Conservation (phyloP, 2,797 vertebrate genomes). For the Coilia nasus region DNA sequence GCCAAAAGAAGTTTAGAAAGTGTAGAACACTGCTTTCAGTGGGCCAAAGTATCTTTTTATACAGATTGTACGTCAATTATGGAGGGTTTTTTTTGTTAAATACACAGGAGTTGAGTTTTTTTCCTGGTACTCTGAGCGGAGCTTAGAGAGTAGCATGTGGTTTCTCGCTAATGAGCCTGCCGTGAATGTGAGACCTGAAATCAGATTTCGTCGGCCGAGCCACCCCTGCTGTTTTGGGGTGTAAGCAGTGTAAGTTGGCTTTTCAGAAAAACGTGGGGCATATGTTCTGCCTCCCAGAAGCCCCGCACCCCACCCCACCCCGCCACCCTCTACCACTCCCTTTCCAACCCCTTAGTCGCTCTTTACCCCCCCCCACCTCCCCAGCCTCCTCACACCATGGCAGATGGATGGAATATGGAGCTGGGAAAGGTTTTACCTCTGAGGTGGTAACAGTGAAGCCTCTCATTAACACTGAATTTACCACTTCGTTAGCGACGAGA, state of each 20-base stretch:
- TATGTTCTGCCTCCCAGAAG: slow-evolving; percentile 87
- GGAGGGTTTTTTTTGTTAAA: slow-evolving; percentile 48
- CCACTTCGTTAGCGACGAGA: slow-evolving; percentile 96
- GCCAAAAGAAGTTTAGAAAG: slow-evolving; percentile 67
- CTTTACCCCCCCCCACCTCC: slow-evolving; percentile 19
- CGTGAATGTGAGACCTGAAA: slow-evolving; percentile 73
- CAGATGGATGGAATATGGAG: slow-evolving; percentile 95
- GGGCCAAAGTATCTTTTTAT: slow-evolving; percentile 75
- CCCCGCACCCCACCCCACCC: neutral
- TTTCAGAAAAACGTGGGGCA: slow-evolving; percentile 85
- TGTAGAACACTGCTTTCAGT: slow-evolving; percentile 75
- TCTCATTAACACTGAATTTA: slow-evolving; percentile 99
- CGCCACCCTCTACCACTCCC: neutral
- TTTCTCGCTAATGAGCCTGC: slow-evolving; percentile 78
- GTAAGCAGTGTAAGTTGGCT: slow-evolving; percentile 79
- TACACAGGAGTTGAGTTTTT: slow-evolving; percentile 56
- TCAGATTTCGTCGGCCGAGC: slow-evolving; percentile 81
- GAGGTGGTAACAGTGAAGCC: slow-evolving; percentile 99
- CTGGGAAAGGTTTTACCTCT: slow-evolving; percentile 94
- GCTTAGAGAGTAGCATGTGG: slow-evolving; percentile 69
- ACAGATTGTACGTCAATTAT: slow-evolving; percentile 73
- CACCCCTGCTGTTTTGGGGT: slow-evolving; percentile 87
- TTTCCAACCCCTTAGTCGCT: neutral
- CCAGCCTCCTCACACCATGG: slow-evolving; percentile 87
- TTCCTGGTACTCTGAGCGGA: neutral